Evolutionary conservation across 2,113 vertebrate species (phyloP), one percentile per base, ranked within the genome.

Genomic region (Trachemys scripta): DNA sequence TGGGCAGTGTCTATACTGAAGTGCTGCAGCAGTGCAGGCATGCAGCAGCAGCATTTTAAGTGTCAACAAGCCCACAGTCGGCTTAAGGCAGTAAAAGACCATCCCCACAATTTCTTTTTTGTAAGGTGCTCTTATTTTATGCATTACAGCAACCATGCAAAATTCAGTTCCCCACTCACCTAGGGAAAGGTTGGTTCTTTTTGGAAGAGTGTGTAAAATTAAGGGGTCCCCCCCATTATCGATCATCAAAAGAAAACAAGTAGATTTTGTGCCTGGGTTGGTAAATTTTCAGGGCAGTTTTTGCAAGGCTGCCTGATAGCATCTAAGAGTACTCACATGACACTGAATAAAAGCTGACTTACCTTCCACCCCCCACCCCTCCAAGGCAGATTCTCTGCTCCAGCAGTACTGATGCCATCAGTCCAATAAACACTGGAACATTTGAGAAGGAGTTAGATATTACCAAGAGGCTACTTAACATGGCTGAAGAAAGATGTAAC

Each of bases 401-500:
- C 95, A 91, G 65, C 85, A 92, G 95, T 50, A 65, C n/a, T 85
- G 76, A 1, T 2, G 29, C 54, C 65, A 95, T 31, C 65, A 4
- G 89, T 90, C 69, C 90, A 92, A 69, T 42, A 94, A 45, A 38
- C 49, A 79, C 59, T 84, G 86, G 84, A 85, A 94, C 89, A 88
- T 90, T 96, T 96, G 94, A 96, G 90, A 96, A 87, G 92, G 93
- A 93, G 84, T 59, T 76, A 95, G 86, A 88, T 94, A 97, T 84
- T 95, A 96, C 94, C 45, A 95, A 96, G 93, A 6, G 11, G 95
- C 95, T 96, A 96, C 91, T 98, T 97, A 91, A 92, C 93, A 94
- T 94, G 95, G 97, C 89, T 97, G 87, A 97, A 94, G 97, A 96
- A 91, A 97, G 91, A 95, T 93, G 87, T 97, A 97, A 97, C 93